Evolutionary conservation across 1,140 invertebrate genomes (phyloP).

Genomic region (Adoxophyes honmai): DNA sequence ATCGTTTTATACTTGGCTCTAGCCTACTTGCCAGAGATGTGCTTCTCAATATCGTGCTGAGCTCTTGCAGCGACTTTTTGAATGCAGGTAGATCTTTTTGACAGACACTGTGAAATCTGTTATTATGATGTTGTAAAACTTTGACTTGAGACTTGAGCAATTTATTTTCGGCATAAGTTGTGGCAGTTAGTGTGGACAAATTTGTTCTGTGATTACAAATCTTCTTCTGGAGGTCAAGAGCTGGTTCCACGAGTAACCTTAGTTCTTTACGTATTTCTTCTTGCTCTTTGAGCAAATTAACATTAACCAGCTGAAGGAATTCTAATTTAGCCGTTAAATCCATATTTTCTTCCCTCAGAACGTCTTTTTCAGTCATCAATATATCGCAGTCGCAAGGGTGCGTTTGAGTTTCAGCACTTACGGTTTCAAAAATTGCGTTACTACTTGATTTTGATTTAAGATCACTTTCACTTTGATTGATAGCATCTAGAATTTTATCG

Average conservation of each 20-base stretch:
- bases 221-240: slow-evolving; percentile 59
- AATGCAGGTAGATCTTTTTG: slow-evolving; percentile 61
- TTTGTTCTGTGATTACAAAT: slow-evolving; percentile 60
- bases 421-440: slow-evolving; percentile 20
- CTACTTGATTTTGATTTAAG: slow-evolving; percentile 28
- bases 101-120: slow-evolving; percentile 54
- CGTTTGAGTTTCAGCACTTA: slow-evolving; percentile 19
- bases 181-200: slow-evolving; percentile 67
- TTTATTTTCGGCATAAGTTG: slow-evolving; percentile 66
- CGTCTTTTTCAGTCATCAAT: slow-evolving; percentile 32
- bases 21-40: slow-evolving; percentile 21
- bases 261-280: slow-evolving; percentile 50
- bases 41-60: slow-evolving; percentile 47
- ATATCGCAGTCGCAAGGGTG: slow-evolving; percentile 34
- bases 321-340: slow-evolving; percentile 29
- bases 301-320: slow-evolving; percentile 36
- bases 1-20: slow-evolving; percentile 48
- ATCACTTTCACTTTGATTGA: slow-evolving; percentile 36
- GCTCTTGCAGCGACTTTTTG: slow-evolving; percentile 50
- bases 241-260: slow-evolving; percentile 42
- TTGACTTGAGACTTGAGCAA: slow-evolving; percentile 59
- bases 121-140: slow-evolving; percentile 57
- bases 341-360: slow-evolving; percentile 39
- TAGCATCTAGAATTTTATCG: slow-evolving; percentile 45
- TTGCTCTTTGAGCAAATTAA: slow-evolving; percentile 39